Evolutionary conservation across 2,113 vertebrate genomes (phyloP).

Genomic region (Vulpes vulpes): DNA sequence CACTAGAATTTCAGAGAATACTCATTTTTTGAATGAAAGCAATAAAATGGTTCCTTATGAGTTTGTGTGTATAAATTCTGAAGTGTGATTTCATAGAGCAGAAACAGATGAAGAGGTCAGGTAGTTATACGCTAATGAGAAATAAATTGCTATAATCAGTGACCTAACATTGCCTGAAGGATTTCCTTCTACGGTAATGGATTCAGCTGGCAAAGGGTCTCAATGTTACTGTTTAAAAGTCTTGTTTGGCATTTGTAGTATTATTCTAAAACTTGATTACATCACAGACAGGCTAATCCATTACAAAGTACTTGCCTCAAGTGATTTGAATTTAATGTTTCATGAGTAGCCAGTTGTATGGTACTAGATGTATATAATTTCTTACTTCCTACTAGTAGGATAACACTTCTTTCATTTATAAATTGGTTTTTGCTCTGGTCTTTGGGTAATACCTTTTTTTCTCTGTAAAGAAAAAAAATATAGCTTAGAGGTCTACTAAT

Average conservation of each 20-base stretch:
- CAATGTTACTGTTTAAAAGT: conserved; percentile 39
- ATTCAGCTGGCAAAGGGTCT: conserved; percentile 71
- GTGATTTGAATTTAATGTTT: conserved; percentile 78
- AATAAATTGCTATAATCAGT: conserved; percentile 82
- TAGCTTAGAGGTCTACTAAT: neutral
- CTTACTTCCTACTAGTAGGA: neutral
- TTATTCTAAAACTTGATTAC: conserved; percentile 79
- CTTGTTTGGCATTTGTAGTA: conserved; percentile 72
- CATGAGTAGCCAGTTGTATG: conserved; percentile 63
- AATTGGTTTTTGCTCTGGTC: neutral
- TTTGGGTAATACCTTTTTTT: neutral
- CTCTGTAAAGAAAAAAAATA: neutral
- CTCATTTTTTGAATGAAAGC: conserved; percentile 68
- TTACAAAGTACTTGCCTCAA: conserved; percentile 75
- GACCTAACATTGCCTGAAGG: conserved; percentile 79
- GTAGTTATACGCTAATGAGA: conserved; percentile 84
- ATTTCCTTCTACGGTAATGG: conserved; percentile 79
- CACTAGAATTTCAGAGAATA: conserved; percentile 38
- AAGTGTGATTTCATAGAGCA: conserved; percentile 73
- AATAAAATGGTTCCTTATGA: conserved; percentile 75
- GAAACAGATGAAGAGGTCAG: conserved; percentile 83
- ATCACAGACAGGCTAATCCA: conserved; percentile 78
- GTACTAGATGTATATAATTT: conserved; percentile 58
- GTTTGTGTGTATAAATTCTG: conserved; percentile 71
- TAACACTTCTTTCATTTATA: neutral